These are phyloP conservation scores for Cephus spinipes DNA, from an alignment of 2,888 invertebrate genomes.

Conservation along the genomic window DNA sequence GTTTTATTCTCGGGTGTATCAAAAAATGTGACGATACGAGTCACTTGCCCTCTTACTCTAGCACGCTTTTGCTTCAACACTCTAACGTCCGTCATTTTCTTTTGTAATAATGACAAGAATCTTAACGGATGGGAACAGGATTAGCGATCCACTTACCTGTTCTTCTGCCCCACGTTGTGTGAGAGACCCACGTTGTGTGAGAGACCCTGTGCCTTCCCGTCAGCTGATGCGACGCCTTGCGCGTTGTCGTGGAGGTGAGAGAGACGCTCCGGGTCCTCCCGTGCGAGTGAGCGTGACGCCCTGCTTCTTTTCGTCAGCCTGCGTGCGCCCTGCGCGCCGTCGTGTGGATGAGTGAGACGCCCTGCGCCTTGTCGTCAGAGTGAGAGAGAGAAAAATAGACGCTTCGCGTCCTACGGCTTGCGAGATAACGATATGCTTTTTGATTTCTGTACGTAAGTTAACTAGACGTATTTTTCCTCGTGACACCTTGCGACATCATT, in stretches of 20 bases:
- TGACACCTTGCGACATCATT: slow-evolving; percentile 11
- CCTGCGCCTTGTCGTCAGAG: background rate
- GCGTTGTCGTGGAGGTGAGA: background rate
- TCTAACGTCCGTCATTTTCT: slow-evolving; percentile 19
- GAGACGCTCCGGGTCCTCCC: background rate
- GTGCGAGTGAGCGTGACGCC: background rate
- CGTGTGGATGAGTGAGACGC: too few relatives aligned
- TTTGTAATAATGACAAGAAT: slow-evolving; percentile 1
- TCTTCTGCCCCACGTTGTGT: slow-evolving; percentile 13
- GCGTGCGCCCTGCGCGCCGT: too few relatives aligned
- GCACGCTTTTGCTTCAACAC: slow-evolving; percentile 5
- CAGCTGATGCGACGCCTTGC: too few relatives aligned
- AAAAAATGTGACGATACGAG: slow-evolving; percentile 7
- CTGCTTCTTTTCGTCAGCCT: too few relatives aligned
- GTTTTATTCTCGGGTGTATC: slow-evolving; percentile 8
- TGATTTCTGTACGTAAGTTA: slow-evolving; percentile 18
- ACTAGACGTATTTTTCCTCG: slow-evolving; percentile 15
- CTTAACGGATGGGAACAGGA: slow-evolving; percentile 6
- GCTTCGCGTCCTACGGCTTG: slow-evolving; percentile 14
- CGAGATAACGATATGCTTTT: slow-evolving; percentile 13
- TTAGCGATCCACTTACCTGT: slow-evolving; percentile 16
- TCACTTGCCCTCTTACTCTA: slow-evolving; percentile 14
- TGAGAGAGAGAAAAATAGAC: slow-evolving; percentile 15
- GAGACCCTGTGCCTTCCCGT: too few relatives aligned
- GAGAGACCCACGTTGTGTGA: too few relatives aligned